phyloP scores from a whole-genome alignment of 2,113 vertebrate genomes.

The Hippotragus niger region DNA sequence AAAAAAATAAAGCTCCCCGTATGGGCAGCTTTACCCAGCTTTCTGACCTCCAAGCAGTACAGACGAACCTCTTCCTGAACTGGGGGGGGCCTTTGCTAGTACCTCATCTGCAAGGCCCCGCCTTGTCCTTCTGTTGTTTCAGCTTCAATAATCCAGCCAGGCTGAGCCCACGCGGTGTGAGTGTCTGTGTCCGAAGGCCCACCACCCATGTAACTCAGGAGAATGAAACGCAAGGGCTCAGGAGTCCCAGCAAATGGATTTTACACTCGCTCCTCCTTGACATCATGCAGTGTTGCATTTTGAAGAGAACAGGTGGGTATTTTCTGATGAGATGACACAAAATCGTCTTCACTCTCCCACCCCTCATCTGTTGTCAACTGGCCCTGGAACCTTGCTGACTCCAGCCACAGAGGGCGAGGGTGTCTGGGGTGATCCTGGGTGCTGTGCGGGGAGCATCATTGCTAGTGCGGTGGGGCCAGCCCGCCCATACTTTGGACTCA shows the following conservation, averaged over 20 bases:
- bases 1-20: background rate
- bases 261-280: background rate
- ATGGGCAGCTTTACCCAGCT: background rate
- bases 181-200: background rate
- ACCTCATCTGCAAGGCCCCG: fast-evolving
- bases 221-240: background rate
- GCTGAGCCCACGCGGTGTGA: background rate
- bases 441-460: background rate
- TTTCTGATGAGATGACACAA: background rate
- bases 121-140: background rate
- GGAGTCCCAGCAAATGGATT: background rate
- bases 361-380: fast-evolving
- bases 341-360: background rate
- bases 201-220: background rate
- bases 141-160: background rate
- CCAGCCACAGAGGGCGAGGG: background rate
- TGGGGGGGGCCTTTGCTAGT: background rate
- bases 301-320: background rate
- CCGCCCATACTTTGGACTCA: background rate
- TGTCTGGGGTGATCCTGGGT: background rate
- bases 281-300: background rate
- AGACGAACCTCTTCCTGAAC: background rate
- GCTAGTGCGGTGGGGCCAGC: fast-evolving
- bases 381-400: background rate
- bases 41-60: background rate